Conservation (phyloP, 2,797 vertebrate genomes). For the Lophotriccus pileatus region DNA sequence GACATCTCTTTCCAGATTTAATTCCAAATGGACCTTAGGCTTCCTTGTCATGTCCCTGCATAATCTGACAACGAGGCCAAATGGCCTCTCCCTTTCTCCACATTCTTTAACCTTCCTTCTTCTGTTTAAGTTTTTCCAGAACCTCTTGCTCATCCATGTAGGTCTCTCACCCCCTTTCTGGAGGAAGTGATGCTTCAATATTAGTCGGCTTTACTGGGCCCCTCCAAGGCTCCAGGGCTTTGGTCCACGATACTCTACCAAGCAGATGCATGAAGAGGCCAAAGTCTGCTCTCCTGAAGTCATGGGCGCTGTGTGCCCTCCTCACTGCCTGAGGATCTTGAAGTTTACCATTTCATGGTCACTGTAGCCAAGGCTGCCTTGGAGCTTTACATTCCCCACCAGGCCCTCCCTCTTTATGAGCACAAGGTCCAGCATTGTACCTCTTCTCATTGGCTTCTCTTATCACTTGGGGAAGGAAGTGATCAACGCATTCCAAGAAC, state of each 20-base stretch:
- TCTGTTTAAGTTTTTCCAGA: not conserved
- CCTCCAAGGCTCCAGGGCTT: not conserved
- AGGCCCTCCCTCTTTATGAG: not conserved
- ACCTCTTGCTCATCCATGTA: not conserved
- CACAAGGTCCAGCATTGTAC: not conserved
- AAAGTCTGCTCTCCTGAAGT: not conserved
- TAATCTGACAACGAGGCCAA: not conserved
- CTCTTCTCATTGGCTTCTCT: not conserved
- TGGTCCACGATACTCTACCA: not conserved
- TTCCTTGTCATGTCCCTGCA: not conserved
- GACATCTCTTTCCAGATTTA: not conserved
- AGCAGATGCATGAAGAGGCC: not conserved
- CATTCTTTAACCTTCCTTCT: not conserved
- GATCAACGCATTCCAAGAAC: not conserved
- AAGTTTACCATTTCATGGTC: not conserved
- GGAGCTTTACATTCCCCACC: not conserved
- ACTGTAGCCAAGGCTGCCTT: not conserved
- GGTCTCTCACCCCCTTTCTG: not conserved
- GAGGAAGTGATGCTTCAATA: not conserved
- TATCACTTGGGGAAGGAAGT: not conserved
- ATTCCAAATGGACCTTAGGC: not conserved
- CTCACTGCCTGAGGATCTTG: not conserved
- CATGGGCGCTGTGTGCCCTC: not conserved
- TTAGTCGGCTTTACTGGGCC: not conserved
- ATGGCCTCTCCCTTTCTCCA: not conserved